Evolutionary conservation across 35 echinoderm and acorn worm genomes (phyloP), one percentile per base, ranked within the genome.

Genomic region (Holothuria glaberrima): DNA sequence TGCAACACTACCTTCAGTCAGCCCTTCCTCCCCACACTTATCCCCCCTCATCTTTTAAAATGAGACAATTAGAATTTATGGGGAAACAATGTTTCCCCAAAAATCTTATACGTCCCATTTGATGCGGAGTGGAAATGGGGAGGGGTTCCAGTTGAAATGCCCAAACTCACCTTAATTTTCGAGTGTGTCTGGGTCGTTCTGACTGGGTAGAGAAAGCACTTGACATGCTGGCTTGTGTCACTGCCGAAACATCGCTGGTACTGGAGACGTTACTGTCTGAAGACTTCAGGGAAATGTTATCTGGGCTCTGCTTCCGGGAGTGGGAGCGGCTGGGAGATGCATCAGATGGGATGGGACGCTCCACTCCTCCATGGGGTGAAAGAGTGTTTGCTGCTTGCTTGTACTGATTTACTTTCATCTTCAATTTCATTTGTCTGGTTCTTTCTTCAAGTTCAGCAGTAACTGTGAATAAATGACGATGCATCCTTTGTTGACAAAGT

Each of bases 201-300:
- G 97, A 99, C 66, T 99, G 93, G 18, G 97, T 95, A 54, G 93
- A 95, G 86, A 99, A 95, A 56, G 91, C 93, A 77, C 93, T 95
- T 56, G 94, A 92, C 57, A 90, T 94, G 86, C 97, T 99, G 72
- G 93, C 93, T 54, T 89, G 88, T 7, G 97, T 99, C 25, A 99
- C 83, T 14, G 93, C 97, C 25, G 97, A 99, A 41, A 99, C 91
- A 54, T 99, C 97, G 56, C 97, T 99, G 38, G 94, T 95, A 50
- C 93, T 99, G 25, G 97, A 99, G 82, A 99, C 71, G 68, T 99
- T 99, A 71, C 97, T 99, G 76, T 99, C 97, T 9, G 91, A 92
- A 48, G 97, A 99, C 63, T 99, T 99, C 63, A 99, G 92, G 75
- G 93, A 95, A 75, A 99, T 95, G 84, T 99, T 99, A 78, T 99